Evolutionary conservation across 2,797 vertebrate species (phyloP).

Genomic region (Rhodeus uyekii): DNA sequence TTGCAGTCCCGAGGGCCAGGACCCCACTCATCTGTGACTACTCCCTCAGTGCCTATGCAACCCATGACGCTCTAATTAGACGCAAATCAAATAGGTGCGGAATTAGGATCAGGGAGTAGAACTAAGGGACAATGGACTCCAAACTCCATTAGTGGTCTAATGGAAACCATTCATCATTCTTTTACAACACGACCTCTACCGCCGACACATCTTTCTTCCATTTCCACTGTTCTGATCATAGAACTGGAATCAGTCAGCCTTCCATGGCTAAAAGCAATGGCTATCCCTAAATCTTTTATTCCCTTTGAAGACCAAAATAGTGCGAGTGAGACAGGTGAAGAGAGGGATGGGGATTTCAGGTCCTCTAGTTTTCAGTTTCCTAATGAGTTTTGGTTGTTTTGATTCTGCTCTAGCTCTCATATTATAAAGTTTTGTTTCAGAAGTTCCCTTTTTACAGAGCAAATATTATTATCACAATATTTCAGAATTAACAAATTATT

Average conservation of each 20-base stretch:
- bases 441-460: background rate
- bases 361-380: constrained; percentile 28
- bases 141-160: constrained; percentile 73
- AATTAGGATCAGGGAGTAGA: constrained; percentile 53
- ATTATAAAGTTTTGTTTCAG: background rate
- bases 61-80: constrained; percentile 69
- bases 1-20: constrained; percentile 55
- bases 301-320: constrained; percentile 52
- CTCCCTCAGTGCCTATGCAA: constrained; percentile 63
- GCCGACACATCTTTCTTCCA: constrained; percentile 60
- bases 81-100: constrained; percentile 65
- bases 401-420: background rate
- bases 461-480: background rate
- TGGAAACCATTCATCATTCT: constrained; percentile 76
- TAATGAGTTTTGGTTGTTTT: constrained; percentile 21
- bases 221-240: constrained; percentile 59
- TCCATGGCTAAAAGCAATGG: constrained; percentile 33
- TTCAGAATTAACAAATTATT: background rate
- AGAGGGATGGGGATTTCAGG: constrained; percentile 9
- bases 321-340: constrained; percentile 24
- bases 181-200: constrained; percentile 70
- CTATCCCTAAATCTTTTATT: constrained; percentile 44
- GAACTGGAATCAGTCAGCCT: constrained; percentile 43
- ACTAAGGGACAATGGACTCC: constrained; percentile 61
- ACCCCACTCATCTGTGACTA: constrained; percentile 64